phyloP scores from a whole-genome alignment of 2,888 invertebrate genomes.

The Aphelenchoides bicaudatus region DNA sequence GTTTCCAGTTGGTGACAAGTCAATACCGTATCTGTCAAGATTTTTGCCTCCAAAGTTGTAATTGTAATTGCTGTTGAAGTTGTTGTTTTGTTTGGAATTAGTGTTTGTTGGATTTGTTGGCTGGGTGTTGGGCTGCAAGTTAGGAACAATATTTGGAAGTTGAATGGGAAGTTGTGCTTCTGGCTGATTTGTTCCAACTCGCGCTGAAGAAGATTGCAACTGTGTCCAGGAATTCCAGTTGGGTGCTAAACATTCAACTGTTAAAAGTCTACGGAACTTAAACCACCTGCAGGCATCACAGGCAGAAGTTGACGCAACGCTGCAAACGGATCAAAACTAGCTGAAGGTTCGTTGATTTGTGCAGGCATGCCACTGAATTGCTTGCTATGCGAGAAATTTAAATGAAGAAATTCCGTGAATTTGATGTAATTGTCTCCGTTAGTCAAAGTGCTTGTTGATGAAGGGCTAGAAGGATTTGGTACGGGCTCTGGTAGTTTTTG shows the following conservation, averaged over 20 bases:
- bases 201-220: neutral
- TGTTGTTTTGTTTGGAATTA: neutral
- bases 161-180: neutral
- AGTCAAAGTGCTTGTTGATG: neutral
- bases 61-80: constrained; percentile 11
- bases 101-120: neutral
- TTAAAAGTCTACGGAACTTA: no score
- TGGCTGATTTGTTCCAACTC: neutral
- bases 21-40: neutral
- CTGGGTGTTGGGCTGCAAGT: neutral
- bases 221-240: constrained; percentile 13
- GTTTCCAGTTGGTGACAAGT: neutral
- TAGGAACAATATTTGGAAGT: constrained; percentile 9
- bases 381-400: constrained; percentile 6
- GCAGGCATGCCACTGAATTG: neutral
- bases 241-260: no score
- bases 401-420: neutral
- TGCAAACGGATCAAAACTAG: neutral
- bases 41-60: constrained; percentile 9
- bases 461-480: no score
- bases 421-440: constrained; percentile 3
- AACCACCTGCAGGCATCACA: neutral
- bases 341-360: neutral
- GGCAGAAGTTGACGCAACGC: constrained; percentile 5
- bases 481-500: neutral